A percentile compares a stretch with the other conserved stretches of the same genome.
phyloP scores from a whole-genome alignment of 2,797 vertebrate species.

The Trematomus bernacchii region DNA sequence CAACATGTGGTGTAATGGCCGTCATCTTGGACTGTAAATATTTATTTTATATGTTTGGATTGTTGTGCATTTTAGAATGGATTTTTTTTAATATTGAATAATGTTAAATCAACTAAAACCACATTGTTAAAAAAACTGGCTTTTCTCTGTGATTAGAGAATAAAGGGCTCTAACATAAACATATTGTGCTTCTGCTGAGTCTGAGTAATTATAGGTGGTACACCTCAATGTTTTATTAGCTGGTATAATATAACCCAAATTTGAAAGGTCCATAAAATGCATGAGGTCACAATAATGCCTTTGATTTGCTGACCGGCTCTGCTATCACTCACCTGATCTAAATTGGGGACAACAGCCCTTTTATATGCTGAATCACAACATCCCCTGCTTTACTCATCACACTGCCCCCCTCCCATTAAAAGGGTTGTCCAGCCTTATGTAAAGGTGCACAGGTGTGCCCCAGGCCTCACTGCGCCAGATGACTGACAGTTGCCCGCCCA shows the following conservation, averaged over 20 bases:
- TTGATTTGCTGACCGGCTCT: slow-evolving; percentile 47
- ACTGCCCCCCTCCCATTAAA: slow-evolving; percentile 35
- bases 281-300: slow-evolving; percentile 47
- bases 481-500: slow-evolving; percentile 72
- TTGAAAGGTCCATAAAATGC: slow-evolving; percentile 53
- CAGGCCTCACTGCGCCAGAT: slow-evolving; percentile 49
- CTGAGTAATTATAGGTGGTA: slow-evolving; percentile 42
- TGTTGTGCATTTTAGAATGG: not conserved
- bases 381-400: slow-evolving; percentile 58
- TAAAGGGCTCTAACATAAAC: slow-evolving; percentile 24
- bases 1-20: no score
- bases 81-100: not conserved
- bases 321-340: slow-evolving; percentile 69
- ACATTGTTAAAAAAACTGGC: not conserved
- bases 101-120: slow-evolving; percentile 4
- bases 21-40: not conserved
- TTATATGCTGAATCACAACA: slow-evolving; percentile 70
- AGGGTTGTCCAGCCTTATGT: slow-evolving; percentile 40
- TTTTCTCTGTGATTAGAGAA: slow-evolving; percentile 24
- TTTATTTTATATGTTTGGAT: not conserved
- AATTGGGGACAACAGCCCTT: slow-evolving; percentile 34
- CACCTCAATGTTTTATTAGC: slow-evolving; percentile 39
- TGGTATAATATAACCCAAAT: slow-evolving; percentile 24
- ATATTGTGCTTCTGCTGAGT: slow-evolving; percentile 18
- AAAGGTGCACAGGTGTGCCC: slow-evolving; percentile 73